A percentile compares a stretch with the other conserved stretches of the same genome.
phyloP scores from a whole-genome alignment of 2,888 invertebrate species.

The Thymelicus acteon region DNA sequence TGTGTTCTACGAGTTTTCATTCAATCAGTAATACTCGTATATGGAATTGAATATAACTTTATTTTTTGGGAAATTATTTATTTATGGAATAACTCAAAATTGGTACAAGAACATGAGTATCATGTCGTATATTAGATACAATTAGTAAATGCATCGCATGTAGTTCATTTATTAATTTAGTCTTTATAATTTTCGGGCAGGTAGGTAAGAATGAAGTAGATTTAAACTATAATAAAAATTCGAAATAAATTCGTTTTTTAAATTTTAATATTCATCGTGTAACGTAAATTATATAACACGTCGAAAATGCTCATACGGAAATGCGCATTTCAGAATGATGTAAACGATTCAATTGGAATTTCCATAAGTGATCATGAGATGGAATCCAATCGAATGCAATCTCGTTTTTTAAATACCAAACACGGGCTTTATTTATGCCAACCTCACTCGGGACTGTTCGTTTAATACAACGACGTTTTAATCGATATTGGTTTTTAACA shows the following conservation, averaged over 20 bases:
- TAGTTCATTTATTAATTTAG: no score
- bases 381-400: conserved; percentile 20
- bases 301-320: conserved; percentile 10
- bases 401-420: conserved; percentile 32
- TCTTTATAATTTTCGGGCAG: no score
- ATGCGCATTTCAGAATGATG: conserved; percentile 15
- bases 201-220: no score
- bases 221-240: not conserved
- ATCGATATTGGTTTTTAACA: no score
- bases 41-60: not conserved
- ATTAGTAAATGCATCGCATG: no score
- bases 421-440: conserved; percentile 12
- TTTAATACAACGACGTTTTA: not conserved
- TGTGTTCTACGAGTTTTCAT: conserved; percentile 8
- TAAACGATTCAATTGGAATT: conserved; percentile 22
- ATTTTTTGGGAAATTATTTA: no score
- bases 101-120: no score
- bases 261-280: conserved; percentile 7
- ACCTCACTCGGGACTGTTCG: conserved; percentile 16
- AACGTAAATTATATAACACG: conserved; percentile 5
- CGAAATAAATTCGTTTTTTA: no score
- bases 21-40: not conserved
- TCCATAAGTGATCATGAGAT: conserved; percentile 24
- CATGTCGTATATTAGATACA: no score
- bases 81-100: no score